Percentiles rank a stretch among this genome's conserved stretches.
Conservation (phyloP, 2,888 invertebrate species). For the Lysandra bellargus region DNA sequence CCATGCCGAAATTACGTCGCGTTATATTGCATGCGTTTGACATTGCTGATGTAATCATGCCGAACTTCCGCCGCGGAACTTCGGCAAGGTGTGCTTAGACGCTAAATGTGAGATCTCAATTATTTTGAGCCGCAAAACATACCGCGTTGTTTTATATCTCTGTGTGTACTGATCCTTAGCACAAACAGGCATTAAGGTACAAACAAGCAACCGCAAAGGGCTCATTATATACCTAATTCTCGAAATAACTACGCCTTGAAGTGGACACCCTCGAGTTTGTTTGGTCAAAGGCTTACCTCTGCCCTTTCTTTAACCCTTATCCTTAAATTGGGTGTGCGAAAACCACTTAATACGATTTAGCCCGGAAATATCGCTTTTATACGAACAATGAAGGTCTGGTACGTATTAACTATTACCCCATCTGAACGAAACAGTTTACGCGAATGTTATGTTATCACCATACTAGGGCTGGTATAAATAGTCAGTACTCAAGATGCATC, state of each 20-base stretch:
- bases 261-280: slow-evolving; percentile 76
- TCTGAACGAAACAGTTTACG: neutral
- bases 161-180: neutral
- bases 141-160: too few species aligned
- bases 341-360: slow-evolving; percentile 41
- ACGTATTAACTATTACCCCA: too few species aligned
- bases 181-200: slow-evolving; percentile 1
- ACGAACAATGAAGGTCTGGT: neutral
- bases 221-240: slow-evolving; percentile 43
- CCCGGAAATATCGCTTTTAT: slow-evolving; percentile 21
- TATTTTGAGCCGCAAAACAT: too few species aligned
- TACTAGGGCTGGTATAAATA: too few species aligned
- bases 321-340: slow-evolving; percentile 66
- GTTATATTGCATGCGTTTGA: too few species aligned
- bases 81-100: too few species aligned
- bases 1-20: too few species aligned
- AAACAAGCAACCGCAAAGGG: neutral
- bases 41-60: too few species aligned
- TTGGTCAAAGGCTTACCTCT: slow-evolving; percentile 78
- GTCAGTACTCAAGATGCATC: too few species aligned
- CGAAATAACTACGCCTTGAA: slow-evolving; percentile 63
- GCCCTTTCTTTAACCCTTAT: slow-evolving; percentile 69
- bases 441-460: too few species aligned
- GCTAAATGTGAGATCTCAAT: too few species aligned
- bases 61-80: too few species aligned